A percentile compares a stretch with the other conserved stretches of the same genome.
Evolutionary conservation across 2,888 invertebrate genomes (phyloP).

Genomic region (Drosophila limbata): DNA sequence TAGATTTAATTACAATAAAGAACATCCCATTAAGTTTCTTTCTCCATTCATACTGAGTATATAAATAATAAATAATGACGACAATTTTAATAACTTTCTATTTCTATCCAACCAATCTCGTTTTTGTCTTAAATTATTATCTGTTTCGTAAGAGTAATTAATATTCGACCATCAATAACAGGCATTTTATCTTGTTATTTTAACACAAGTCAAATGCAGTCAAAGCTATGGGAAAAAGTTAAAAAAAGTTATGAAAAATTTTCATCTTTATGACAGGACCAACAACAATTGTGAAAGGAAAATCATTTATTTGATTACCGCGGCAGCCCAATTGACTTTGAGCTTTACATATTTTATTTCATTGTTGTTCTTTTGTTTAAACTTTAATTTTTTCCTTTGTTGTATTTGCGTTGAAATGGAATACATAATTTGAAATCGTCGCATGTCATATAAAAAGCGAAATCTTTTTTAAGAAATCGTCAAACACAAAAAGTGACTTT

Average conservation of each 20-base stretch:
- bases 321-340: conserved; percentile 23
- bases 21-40: too few relatives aligned
- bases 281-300: conserved; percentile 15
- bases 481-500: conserved; percentile 11
- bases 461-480: conserved; percentile 21
- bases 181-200: conserved; percentile 8
- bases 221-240: conserved; percentile 13
- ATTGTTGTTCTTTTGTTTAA: conserved; percentile 12
- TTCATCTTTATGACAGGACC: conserved; percentile 51
- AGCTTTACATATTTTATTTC: conserved; percentile 23
- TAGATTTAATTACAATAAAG: too few relatives aligned
- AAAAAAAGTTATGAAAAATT: conserved; percentile 40
- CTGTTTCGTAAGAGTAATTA: background rate
- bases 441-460: conserved; percentile 14
- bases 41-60: too few relatives aligned
- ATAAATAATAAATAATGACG: too few relatives aligned
- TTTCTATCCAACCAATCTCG: too few relatives aligned
- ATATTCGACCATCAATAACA: background rate
- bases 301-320: conserved; percentile 69
- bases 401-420: conserved; percentile 40
- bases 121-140: background rate
- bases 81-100: too few relatives aligned
- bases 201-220: background rate
- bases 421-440: conserved; percentile 56
- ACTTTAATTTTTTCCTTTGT: conserved; percentile 7